A percentile compares a stretch with the other conserved stretches of the same genome.
Evolutionary conservation across 64 coral and sea anemone genomes (phyloP).

Genomic region (Exaiptasia diaphana): DNA sequence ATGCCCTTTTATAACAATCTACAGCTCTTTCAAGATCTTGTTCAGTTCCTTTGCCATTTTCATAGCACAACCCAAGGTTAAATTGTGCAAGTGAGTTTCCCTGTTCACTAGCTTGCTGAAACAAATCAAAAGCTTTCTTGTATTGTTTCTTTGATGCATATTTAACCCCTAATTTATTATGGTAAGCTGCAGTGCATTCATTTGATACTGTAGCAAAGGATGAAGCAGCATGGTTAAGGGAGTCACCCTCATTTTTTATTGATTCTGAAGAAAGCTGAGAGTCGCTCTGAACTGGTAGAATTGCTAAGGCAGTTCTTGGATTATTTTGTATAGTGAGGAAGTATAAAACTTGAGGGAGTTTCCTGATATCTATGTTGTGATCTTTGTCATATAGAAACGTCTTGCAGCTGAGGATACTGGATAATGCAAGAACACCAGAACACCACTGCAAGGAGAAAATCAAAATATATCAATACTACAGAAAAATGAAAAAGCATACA

Average conservation of each 20-base stretch:
- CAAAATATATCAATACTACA: background rate
- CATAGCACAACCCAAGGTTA: conserved; percentile 83
- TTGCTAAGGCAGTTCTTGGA: background rate
- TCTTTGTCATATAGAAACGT: conserved; percentile 70
- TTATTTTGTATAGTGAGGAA: conserved; percentile 8
- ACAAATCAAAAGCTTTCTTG: conserved; percentile 69
- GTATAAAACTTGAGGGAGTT: conserved; percentile 61
- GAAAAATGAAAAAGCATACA: no score
- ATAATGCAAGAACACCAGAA: conserved; percentile 64
- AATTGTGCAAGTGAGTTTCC: conserved; percentile 83
- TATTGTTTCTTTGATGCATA: conserved; percentile 67
- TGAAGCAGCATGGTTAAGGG: conserved; percentile 70
- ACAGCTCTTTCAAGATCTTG: conserved; percentile 58
- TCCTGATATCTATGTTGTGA: conserved; percentile 35
- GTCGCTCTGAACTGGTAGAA: conserved; percentile 29
- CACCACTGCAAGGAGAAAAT: conserved; percentile 65
- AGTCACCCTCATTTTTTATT: conserved; percentile 35
- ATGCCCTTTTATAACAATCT: conserved; percentile 60
- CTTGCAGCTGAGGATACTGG: conserved; percentile 59
- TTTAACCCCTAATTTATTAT: conserved; percentile 83
- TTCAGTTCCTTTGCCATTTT: conserved; percentile 77
- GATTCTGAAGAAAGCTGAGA: conserved; percentile 9
- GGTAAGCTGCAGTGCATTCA: conserved; percentile 80
- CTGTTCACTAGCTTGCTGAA: conserved; percentile 75
- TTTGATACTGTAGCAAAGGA: conserved; percentile 68